phyloP scores from a whole-genome alignment of 1,140 invertebrate species.

The Pantala flavescens region DNA sequence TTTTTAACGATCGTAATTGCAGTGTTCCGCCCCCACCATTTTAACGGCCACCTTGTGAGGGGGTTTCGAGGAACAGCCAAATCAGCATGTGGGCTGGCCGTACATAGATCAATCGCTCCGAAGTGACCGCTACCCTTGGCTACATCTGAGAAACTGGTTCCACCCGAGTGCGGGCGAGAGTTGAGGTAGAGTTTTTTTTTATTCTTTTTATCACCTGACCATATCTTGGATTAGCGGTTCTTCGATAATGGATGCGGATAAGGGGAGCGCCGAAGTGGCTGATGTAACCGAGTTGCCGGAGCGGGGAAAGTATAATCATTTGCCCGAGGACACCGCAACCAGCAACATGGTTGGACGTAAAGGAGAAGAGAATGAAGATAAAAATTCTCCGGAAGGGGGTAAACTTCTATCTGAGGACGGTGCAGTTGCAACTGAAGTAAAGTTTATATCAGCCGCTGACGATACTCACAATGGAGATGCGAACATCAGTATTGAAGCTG shows the following conservation, averaged over 20 bases:
- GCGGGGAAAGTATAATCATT: background rate
- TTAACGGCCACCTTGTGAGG: too few species aligned
- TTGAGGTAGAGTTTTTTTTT: too few species aligned
- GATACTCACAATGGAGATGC: constrained; percentile 62
- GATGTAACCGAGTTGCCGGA: background rate
- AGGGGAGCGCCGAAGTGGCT: background rate
- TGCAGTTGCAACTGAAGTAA: background rate
- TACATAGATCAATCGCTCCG: too few species aligned
- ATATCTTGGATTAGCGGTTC: background rate
- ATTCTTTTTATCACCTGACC: too few species aligned
- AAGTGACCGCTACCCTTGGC: too few species aligned
- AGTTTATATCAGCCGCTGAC: background rate
- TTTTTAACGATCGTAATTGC: too few species aligned
- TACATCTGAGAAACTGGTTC: too few species aligned
- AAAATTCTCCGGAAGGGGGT: background rate
- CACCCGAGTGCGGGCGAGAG: too few species aligned
- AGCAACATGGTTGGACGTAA: background rate
- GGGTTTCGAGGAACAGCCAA: too few species aligned
- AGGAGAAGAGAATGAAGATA: background rate
- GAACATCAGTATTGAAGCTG: constrained; percentile 67
- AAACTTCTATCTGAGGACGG: background rate
- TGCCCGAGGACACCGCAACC: background rate
- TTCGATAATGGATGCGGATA: background rate
- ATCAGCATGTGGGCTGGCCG: too few species aligned
- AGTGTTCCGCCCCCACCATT: too few species aligned